A percentile compares a stretch with the other conserved stretches of the same genome.
phyloP scores from a whole-genome alignment of 2,888 invertebrate species.

The Phortica magna region DNA sequence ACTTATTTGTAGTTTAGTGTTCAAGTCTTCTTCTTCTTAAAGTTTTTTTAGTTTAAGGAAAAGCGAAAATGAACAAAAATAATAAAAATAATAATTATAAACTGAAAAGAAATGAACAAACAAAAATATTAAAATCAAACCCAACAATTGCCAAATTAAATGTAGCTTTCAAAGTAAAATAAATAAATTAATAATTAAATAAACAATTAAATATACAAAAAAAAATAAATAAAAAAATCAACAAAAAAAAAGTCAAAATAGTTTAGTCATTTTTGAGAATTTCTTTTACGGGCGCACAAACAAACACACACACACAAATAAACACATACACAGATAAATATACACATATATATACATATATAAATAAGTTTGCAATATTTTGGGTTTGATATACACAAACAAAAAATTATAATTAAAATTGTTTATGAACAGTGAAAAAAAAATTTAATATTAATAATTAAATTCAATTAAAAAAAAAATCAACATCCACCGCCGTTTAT shows the following conservation, averaged over 20 bases:
- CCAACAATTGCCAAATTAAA: slow-evolving; percentile 78
- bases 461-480: slow-evolving; percentile 44
- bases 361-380: slow-evolving; percentile 40
- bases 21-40: neutral
- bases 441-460: slow-evolving; percentile 37
- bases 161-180: slow-evolving; percentile 76
- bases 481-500: slow-evolving; percentile 72
- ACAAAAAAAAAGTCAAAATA: slow-evolving; percentile 39
- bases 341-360: slow-evolving; percentile 13
- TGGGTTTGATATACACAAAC: slow-evolving; percentile 62
- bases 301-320: slow-evolving; percentile 35
- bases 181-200: slow-evolving; percentile 65
- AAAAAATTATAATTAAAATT: slow-evolving; percentile 52
- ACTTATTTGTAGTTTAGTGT: slow-evolving; percentile 21
- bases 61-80: slow-evolving; percentile 32
- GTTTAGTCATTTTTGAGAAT: slow-evolving; percentile 31
- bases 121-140: slow-evolving; percentile 66
- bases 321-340: slow-evolving; percentile 39
- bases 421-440: neutral
- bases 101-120: slow-evolving; percentile 39
- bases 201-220: slow-evolving; percentile 55
- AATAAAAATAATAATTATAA: slow-evolving; percentile 39
- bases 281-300: slow-evolving; percentile 38
- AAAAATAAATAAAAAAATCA: slow-evolving; percentile 38
- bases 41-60: slow-evolving; percentile 11